Evolutionary conservation across 2,888 invertebrate genomes (phyloP), one percentile per base, ranked within the genome.

Genomic region (Stegana nigrithorax): DNA sequence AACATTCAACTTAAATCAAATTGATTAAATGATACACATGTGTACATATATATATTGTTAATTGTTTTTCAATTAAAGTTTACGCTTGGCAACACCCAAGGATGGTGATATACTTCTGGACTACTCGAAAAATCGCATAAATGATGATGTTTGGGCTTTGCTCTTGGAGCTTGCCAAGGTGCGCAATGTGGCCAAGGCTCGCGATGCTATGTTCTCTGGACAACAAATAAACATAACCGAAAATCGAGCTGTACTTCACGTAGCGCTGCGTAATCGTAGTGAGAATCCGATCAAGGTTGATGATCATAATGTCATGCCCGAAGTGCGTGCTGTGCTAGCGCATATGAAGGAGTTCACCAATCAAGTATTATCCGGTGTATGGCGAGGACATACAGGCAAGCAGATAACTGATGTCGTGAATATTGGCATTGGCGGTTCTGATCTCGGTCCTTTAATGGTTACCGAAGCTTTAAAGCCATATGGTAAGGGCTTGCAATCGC

Each of bases 361-460:
- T 55, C 89, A 92, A 80, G 92, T 97, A 45, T 86, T 91, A 50
- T 88, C 89, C 47, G 91, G 91, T 0, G 87, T 89, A 7, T 92
- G 91, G 91, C 90, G 90, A 73, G 91, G 91, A 12, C 96, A 92
- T 86, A 96, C 97, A 0, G 98, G 97, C 17, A 95, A 97, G 86
- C 86, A 92, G 64, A 98, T 99, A 65, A 96, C 95, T 53, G 98
- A 99, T 88, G 95, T 99, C 39, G 93, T 99, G 65, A 99, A 99
- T 86, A 99, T 99, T 85, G 99, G 99, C 65, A 99, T 99, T 81
- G 99, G 99, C 29, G 99, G 99, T 36, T 99, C 98, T 1, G 99
- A 99, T 88, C 89, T 99, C 83, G 99, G 99, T 2, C 99, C 99
- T 0, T 87, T 97, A 51, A 99, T 99, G 99, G 99, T 98, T 45